These are phyloP conservation scores for Petrosia ficiformis DNA, from an alignment of 37 sponge, comb jelly and placozoan genomes.

Conservation along the genomic window DNA sequence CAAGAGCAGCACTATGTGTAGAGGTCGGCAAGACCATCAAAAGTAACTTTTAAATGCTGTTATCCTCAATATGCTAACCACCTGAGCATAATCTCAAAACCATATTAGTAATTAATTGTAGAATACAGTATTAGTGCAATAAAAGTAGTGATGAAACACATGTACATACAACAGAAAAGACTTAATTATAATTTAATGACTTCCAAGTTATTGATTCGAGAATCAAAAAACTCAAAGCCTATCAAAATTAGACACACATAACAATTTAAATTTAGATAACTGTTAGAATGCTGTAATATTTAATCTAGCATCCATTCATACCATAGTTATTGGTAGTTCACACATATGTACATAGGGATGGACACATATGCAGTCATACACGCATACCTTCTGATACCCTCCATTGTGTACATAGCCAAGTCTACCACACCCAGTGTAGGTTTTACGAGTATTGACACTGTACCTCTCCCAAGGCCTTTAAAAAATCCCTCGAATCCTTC, in stretches of 20 bases:
- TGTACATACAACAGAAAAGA: neutral
- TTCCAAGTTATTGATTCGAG: neutral
- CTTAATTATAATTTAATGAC: neutral
- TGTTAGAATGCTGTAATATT: neutral
- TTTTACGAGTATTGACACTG: constrained; percentile 31
- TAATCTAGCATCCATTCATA: too few relatives aligned
- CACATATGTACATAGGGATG: neutral
- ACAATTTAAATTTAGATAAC: neutral
- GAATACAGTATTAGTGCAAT: neutral
- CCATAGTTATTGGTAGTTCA: too few relatives aligned
- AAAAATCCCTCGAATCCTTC: constrained; percentile 48
- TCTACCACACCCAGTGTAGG: constrained; percentile 53
- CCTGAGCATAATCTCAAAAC: too few relatives aligned
- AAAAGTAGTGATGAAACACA: neutral
- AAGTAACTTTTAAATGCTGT: too few relatives aligned
- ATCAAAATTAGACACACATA: neutral
- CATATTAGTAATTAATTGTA: too few relatives aligned
- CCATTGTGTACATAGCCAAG: constrained; percentile 41
- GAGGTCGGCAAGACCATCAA: too few relatives aligned
- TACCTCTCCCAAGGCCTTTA: constrained; percentile 47
- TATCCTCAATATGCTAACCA: too few relatives aligned
- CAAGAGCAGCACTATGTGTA: too few relatives aligned
- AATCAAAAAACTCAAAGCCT: neutral
- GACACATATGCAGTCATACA: neutral
- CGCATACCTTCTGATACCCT: constrained; percentile 42